A percentile compares a stretch with the other conserved stretches of the same genome.
Conservation (phyloP, 2,797 vertebrate species). For the Enteromius anoplus region DNA sequence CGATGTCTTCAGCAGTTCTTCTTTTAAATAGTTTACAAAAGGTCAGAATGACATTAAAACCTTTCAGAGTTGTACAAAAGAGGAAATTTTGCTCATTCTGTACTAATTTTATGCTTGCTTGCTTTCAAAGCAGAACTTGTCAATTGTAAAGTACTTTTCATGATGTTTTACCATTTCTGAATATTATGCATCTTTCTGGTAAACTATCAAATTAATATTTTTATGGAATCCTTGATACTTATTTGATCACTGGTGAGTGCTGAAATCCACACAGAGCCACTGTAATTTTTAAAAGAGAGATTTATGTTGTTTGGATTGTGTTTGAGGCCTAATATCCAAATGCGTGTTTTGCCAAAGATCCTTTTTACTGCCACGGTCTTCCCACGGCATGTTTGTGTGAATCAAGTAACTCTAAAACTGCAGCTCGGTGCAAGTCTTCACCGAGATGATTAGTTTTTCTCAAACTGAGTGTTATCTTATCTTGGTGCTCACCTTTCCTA, state of each 20-base stretch:
- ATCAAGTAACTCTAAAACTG: background rate
- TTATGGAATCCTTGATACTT: background rate
- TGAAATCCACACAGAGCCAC: background rate
- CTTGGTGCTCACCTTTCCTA: background rate
- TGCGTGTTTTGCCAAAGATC: background rate
- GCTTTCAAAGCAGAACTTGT: background rate
- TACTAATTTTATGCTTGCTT: background rate
- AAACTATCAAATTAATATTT: background rate
- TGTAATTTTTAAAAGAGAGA: background rate
- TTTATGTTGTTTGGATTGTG: background rate
- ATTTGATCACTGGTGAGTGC: too few species aligned
- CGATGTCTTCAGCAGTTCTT: background rate
- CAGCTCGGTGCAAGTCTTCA: background rate
- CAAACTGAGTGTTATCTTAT: constrained; percentile 4
- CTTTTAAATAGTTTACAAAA: background rate
- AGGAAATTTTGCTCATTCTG: background rate
- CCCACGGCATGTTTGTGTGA: background rate
- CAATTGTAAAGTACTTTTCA: background rate
- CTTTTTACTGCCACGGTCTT: background rate
- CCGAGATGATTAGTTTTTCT: constrained; percentile 12
- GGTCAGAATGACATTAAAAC: background rate
- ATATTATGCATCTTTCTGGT: background rate
- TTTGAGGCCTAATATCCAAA: background rate
- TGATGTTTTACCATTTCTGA: background rate
- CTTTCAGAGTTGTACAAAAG: too few species aligned